Conservation (phyloP, 1,140 invertebrate species). For the Drosophila sp. region DNA sequence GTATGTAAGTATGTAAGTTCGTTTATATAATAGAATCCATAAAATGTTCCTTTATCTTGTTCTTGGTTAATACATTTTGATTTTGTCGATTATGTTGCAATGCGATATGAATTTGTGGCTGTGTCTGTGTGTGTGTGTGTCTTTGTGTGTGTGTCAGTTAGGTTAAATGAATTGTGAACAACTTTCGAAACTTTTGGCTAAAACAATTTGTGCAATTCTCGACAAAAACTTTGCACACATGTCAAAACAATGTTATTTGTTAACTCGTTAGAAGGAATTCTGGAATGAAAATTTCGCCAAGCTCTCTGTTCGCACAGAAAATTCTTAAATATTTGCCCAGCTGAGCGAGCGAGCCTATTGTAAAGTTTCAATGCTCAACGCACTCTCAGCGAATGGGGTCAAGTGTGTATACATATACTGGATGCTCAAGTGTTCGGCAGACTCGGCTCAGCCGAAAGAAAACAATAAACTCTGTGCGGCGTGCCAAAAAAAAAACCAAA, state of each 20-base stretch:
- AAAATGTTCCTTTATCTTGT: constrained; percentile 52
- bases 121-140: not conserved
- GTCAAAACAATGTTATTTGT: constrained; percentile 19
- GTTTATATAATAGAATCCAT: constrained; percentile 46
- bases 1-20: constrained; percentile 20
- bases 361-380: constrained; percentile 57
- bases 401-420: constrained; percentile 65
- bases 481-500: constrained; percentile 42
- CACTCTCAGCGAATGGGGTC: constrained; percentile 57
- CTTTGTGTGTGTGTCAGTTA: not conserved
- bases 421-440: constrained; percentile 61
- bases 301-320: not conserved
- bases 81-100: constrained; percentile 24
- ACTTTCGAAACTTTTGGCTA: constrained; percentile 25
- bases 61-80: constrained; percentile 58
- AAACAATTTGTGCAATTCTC: constrained; percentile 22
- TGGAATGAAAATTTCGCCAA: constrained; percentile 46
- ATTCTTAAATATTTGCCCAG: constrained; percentile 43
- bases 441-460: constrained; percentile 55
- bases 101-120: constrained; percentile 31
- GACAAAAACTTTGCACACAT: constrained; percentile 50
- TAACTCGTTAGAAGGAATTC: constrained; percentile 40
- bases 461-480: constrained; percentile 70
- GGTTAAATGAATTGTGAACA: constrained; percentile 1
- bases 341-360: constrained; percentile 46